Percentiles rank a stretch among this genome's conserved stretches.
These are phyloP conservation scores for Drosophila melanica DNA, from an alignment of 1,140 invertebrate genomes.

Conservation along the genomic window DNA sequence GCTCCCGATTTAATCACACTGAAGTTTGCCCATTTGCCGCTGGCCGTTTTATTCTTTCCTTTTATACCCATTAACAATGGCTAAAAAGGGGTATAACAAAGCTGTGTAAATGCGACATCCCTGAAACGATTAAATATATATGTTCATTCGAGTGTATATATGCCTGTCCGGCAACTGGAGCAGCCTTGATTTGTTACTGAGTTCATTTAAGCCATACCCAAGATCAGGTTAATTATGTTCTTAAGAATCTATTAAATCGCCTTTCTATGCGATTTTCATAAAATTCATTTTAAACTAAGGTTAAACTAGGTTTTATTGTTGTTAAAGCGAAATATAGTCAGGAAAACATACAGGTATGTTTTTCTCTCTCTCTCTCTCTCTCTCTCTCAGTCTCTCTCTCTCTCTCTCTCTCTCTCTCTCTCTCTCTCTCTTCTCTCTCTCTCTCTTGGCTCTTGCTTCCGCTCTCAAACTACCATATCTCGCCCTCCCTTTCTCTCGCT, in stretches of 20 bases:
- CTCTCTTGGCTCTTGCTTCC: not conserved
- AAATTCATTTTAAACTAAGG: not conserved
- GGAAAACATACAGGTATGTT: too few species aligned
- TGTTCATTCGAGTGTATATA: not conserved
- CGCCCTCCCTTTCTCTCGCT: not conserved
- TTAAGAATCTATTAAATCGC: too few species aligned
- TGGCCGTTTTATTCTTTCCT: slow-evolving; percentile 28
- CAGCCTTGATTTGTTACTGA: too few species aligned
- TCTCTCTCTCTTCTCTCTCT: slow-evolving; percentile 16
- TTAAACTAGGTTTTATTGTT: not conserved
- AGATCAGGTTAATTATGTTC: too few species aligned
- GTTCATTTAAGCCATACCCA: too few species aligned
- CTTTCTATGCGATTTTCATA: slow-evolving; percentile 7
- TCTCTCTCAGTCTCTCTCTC: too few species aligned
- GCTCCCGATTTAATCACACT: slow-evolving; percentile 62
- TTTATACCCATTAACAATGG: slow-evolving; percentile 11
- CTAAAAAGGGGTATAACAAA: not conserved
- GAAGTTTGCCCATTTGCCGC: slow-evolving; percentile 67
- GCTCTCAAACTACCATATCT: not conserved
- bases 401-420: not conserved
- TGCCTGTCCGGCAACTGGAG: not conserved
- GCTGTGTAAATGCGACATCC: not conserved
- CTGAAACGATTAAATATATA: not conserved
- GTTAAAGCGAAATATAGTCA: not conserved
- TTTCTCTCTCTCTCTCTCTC: not conserved